phyloP scores from a whole-genome alignment of 1,140 invertebrate species.

The Octopus bimaculoides region DNA sequence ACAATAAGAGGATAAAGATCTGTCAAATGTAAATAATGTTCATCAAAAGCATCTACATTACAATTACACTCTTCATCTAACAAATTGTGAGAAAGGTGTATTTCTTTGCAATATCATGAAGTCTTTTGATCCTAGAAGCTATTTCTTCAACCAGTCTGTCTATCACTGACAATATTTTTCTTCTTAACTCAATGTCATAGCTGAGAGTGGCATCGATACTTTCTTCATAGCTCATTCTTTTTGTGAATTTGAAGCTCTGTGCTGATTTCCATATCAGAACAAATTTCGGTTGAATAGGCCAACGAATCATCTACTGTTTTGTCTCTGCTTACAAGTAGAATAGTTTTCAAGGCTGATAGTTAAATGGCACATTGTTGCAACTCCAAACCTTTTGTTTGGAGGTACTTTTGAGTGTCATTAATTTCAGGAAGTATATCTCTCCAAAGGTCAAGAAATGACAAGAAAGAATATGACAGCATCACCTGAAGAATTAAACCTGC shows the following conservation, averaged over 20 bases:
- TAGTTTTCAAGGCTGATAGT: not conserved
- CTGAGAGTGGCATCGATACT: not conserved
- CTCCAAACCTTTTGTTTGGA: constrained; percentile 1
- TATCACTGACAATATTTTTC: no score
- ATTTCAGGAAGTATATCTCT: not conserved
- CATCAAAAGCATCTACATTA: no score
- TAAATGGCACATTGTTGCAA: not conserved
- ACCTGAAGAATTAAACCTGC: not conserved
- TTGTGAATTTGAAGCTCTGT: not conserved
- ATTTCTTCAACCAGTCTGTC: no score
- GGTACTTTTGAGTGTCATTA: constrained; percentile 7
- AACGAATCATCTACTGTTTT: not conserved
- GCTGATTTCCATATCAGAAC: not conserved
- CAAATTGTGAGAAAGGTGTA: no score
- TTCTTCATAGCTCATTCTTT: constrained; percentile 3
- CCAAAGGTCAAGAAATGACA: not conserved
- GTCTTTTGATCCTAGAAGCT: no score
- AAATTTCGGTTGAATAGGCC: not conserved
- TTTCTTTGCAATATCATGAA: no score
- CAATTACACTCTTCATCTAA: no score
- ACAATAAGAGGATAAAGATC: no score
- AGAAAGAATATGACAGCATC: constrained; percentile 4
- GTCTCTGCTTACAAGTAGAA: not conserved
- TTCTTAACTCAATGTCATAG: not conserved
- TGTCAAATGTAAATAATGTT: no score